phyloP scores from a whole-genome alignment of 1,140 invertebrate species.

The Lineus longissimus region DNA sequence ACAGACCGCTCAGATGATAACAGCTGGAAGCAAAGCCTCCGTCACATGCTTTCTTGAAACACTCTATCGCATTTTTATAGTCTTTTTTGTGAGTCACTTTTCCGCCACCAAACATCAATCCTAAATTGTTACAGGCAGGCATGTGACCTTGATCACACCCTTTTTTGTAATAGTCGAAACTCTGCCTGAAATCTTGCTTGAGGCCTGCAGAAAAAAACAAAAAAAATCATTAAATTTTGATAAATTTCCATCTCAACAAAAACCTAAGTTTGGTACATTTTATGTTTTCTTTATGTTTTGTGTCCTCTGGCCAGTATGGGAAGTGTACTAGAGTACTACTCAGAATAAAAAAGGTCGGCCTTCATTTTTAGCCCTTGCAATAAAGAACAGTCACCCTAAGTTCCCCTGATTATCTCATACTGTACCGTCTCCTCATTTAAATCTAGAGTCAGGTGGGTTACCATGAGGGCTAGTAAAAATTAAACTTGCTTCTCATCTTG shows the following conservation, averaged over 20 bases:
- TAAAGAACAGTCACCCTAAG: too few species aligned
- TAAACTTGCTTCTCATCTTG: too few species aligned
- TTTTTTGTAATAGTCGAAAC: conserved; percentile 72
- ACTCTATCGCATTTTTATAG: conserved; percentile 59
- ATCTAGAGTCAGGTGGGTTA: too few species aligned
- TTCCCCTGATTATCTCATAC: too few species aligned
- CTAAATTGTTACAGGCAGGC: conserved; percentile 71
- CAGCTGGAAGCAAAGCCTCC: conserved; percentile 69
- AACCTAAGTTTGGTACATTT: background rate
- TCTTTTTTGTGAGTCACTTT: conserved; percentile 31
- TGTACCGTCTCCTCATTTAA: too few species aligned
- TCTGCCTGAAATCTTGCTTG: conserved; percentile 44
- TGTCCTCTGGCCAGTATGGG: too few species aligned
- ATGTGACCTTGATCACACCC: conserved; percentile 69
- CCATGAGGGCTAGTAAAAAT: too few species aligned
- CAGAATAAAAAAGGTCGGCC: too few species aligned
- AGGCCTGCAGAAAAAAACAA: conserved; percentile 24
- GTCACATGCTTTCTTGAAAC: conserved; percentile 69
- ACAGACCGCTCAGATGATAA: conserved; percentile 74
- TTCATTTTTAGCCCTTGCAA: too few species aligned
- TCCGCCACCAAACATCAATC: conserved; percentile 61
- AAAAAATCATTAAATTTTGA: background rate
- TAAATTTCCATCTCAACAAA: background rate
- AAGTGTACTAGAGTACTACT: too few species aligned
- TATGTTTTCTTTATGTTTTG: background rate